A percentile compares a stretch with the other conserved stretches of the same genome.
Evolutionary conservation across 2,113 vertebrate species (phyloP).

Genomic region (Barnardius zonarius): DNA sequence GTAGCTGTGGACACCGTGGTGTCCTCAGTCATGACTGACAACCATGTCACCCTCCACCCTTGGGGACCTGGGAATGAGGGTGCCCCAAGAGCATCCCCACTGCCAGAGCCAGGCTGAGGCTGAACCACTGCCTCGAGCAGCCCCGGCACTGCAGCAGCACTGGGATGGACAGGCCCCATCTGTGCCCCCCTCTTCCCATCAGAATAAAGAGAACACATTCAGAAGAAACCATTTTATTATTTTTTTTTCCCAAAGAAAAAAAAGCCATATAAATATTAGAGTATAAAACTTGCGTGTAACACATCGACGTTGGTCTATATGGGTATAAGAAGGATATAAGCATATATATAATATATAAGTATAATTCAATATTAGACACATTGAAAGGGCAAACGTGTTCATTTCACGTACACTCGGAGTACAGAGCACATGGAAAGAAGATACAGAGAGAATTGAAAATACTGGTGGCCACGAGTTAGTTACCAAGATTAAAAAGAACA

Average conservation of each 20-base stretch:
- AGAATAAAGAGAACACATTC: slow-evolving; percentile 52
- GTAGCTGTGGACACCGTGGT: rapidly evolving
- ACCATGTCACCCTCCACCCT: background rate
- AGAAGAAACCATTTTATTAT: slow-evolving; percentile 94
- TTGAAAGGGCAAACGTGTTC: slow-evolving; percentile 84
- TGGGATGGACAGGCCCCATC: rapidly evolving
- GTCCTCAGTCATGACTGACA: background rate
- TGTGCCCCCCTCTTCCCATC: background rate
- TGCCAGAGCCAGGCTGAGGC: background rate
- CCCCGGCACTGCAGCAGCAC: background rate
- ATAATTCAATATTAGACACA: slow-evolving; percentile 87
- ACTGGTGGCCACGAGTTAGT: slow-evolving; percentile 73
- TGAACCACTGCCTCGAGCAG: background rate
- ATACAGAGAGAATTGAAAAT: slow-evolving; percentile 68
- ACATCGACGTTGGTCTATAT: slow-evolving; percentile 84
- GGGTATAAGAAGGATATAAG: slow-evolving; percentile 91
- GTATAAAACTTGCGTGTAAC: slow-evolving; percentile 98
- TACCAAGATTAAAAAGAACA: slow-evolving; percentile 73
- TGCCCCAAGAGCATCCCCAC: background rate
- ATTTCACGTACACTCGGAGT: slow-evolving; percentile 83
- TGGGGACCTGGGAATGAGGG: too few species aligned
- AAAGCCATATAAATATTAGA: slow-evolving; percentile 99
- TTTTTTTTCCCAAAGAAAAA: slow-evolving; percentile 91
- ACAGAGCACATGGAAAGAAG: slow-evolving; percentile 77
- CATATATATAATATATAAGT: slow-evolving; percentile 90